phyloP scores from a whole-genome alignment of 2,797 vertebrate species.

The Tapirus indicus region DNA sequence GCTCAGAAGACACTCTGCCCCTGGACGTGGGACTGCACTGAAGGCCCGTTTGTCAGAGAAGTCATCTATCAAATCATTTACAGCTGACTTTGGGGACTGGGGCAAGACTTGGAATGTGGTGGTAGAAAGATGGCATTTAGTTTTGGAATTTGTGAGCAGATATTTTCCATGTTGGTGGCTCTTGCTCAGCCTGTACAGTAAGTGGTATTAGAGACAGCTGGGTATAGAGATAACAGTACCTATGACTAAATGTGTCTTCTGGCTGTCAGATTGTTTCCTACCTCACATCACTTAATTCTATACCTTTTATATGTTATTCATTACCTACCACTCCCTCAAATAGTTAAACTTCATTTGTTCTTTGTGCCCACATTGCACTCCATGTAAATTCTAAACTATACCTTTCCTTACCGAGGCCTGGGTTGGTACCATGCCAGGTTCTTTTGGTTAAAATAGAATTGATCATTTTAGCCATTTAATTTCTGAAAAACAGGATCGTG shows the following conservation, averaged over 20 bases:
- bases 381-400: neutral
- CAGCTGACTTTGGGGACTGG: neutral
- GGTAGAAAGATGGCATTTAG: neutral
- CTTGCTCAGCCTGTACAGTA: neutral
- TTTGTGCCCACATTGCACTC: neutral
- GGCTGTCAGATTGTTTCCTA: neutral
- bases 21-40: neutral
- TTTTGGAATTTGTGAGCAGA: neutral
- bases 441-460: constrained; percentile 51
- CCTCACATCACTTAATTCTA: neutral
- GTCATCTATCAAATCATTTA: neutral
- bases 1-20: neutral
- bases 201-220: neutral
- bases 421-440: neutral
- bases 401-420: neutral
- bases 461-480: constrained; percentile 56
- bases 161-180: neutral
- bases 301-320: neutral
- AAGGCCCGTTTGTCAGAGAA: constrained; percentile 25
- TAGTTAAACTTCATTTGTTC: constrained; percentile 24
- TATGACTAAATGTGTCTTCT: neutral
- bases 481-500: constrained; percentile 93
- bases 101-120: neutral
- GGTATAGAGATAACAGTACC: neutral
- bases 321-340: neutral